Base-by-base conservation (phyloP, 2,797 vertebrate genomes). In the Catostomus latipinnis region DNA sequence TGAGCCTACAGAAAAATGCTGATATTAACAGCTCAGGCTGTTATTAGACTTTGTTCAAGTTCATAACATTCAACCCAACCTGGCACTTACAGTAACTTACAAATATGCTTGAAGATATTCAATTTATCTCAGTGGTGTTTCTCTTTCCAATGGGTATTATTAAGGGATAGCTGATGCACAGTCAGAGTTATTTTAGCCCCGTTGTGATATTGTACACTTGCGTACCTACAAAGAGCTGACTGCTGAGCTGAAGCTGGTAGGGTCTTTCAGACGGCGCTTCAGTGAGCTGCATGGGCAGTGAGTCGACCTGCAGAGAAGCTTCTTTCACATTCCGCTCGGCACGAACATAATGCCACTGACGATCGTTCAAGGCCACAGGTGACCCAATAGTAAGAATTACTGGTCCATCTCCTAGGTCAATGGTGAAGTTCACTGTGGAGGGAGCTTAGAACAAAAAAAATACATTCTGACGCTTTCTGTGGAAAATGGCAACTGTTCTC, bases 221-320 rank as follows among this genome's bases (percentile, higher is more conserved):
- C 94, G 87, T 92, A 97, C 97, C 97, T 86, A 98, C 94, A 92
- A 97, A 97, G 18, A 98, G 93, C 74, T 96, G 97, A 87, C 95
- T 96, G 90, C 93, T 98, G 84, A 98, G 95, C 87, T 97, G 96
- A 81, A 97, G 89, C 76, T 94, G 94, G 78, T 96, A 93, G 58
- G 96, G 94, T 14, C 95, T 96, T 8, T 97, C 96, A 3, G 93
- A 83, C 0, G 93, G 92, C 5, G 94, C 94, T 74, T 93, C 89
- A 69, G 88, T 82, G 0, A 92, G 87, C 81, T 93, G 93, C 8
- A 77, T 88, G 0, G 95, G 96, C 34, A 96, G 92, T 34, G 68
- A 88, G 76, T 98, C 96, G 82, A 98, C 88, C 56, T 92, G 94
- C 0, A 94, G 89, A 1, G 93, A 94, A 0, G 95, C 96, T 88